Base-by-base conservation (phyloP, 1,140 invertebrate species). In the Pseudachorutes palmiensis region DNA sequence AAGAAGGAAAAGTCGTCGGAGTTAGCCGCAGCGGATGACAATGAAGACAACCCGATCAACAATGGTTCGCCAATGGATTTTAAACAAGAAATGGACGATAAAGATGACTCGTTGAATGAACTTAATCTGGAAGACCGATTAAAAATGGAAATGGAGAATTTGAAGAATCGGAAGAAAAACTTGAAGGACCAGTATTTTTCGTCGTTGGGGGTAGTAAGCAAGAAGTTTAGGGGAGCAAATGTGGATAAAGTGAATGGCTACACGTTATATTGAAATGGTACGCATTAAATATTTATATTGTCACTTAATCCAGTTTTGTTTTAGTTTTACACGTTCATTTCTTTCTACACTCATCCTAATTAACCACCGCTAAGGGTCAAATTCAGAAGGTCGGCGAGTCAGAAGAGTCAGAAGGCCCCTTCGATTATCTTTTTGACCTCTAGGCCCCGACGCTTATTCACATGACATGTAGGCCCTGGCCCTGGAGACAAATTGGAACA, bases 61-160 rank as follows among this genome's bases (percentile, higher is more conserved):
- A n/a, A n/a, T n/a, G n/a, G n/a, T n/a, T n/a, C n/a, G n/a, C n/a
- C n/a, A n/a, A n/a, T n/a, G n/a, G n/a, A n/a, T n/a, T n/a, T n/a
- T n/a, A 41, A 41, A 41, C 19, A 19, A 41, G 36, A 41, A 41
- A 41, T 19, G 36, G 36, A 5, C 5, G 19, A 41, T 5, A 41
- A 41, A 41, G 36, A 41, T 9, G 19, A 41, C 5, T 9, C 5
- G 36, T 9, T 41, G 36, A 41, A 41, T 16, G 51, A 14, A 55
- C 24, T 55, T 9, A 55, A 9, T 14, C 51, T 55, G 51, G 51
- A 55, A 22, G 51, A 55, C 3, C 51, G 24, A 36, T 45, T 45
- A 26, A 45, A 45, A 63, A 22, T 2, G 45, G 62, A 55, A 55
- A 55, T 55, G 51, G 51, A 48, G 45, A 16, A 63, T 12, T 16